Evolutionary conservation across 2,113 vertebrate species (phyloP).

Genomic region (Sakesphorus luctuosus): DNA sequence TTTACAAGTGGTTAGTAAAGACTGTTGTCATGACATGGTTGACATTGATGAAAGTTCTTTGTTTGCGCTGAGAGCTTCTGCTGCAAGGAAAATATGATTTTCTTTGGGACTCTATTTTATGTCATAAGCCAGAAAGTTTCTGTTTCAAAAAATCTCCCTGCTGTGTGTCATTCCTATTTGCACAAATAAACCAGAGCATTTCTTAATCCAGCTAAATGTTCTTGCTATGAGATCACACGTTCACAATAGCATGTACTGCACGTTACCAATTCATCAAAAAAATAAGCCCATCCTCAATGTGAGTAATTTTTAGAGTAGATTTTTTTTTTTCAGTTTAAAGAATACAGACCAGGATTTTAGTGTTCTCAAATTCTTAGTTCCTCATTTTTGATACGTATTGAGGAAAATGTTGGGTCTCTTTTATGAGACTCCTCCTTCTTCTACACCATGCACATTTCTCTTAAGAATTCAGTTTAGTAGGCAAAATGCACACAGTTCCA

Average conservation of each 20-base stretch:
- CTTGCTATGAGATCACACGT: background rate
- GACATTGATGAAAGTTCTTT: background rate
- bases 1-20: background rate
- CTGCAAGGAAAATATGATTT: background rate
- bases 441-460: background rate
- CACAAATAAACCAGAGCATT: constrained; percentile 23
- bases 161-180: background rate
- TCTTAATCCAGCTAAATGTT: background rate
- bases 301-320: background rate
- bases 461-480: background rate
- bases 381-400: background rate
- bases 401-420: background rate
- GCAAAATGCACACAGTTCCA: background rate
- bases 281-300: background rate
- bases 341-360: background rate
- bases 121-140: background rate
- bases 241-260: background rate
- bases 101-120: background rate
- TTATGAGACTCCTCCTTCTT: background rate
- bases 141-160: background rate
- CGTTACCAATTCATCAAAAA: background rate
- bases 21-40: background rate
- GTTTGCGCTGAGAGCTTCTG: background rate
- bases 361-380: background rate
- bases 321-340: background rate